Evolutionary conservation across 2,113 vertebrate species (phyloP), one percentile per base, ranked within the genome.

Genomic region (Pan troglodytes): DNA sequence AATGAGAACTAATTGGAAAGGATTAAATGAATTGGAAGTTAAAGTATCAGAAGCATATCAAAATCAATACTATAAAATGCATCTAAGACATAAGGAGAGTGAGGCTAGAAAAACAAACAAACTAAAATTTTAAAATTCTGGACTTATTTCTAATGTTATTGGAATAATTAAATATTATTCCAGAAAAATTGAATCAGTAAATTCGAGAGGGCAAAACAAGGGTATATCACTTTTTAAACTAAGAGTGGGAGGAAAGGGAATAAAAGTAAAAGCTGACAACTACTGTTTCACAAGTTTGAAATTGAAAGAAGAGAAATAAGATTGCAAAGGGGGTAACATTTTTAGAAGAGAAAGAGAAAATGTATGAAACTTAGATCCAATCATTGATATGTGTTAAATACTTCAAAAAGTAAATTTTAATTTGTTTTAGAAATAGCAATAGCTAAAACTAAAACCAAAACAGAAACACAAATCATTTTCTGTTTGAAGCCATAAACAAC

Each of bases 271-370:
- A 93, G 23, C 25, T 67, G 20, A 75, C 91, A 32, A 75, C 8
- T 32, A 38, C 1, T 64, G 48, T 92, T 78, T 92, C 55, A 89
- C 40, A 89, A 87, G 38, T 80, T 92, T 80, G n/a, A 80, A 92
- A 79, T 83, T 80, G 38, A 83, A 92, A 92, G 30, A 32, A 93
- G 38, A 35, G 52, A 88, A 90, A 50, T 61, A 76, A 88, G 16
- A 88, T 38, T 88, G 8, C 32, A 73, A 30, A 83, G 1, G 2
- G 16, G 48, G 9, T 67, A 38, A 87, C 30, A 84, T 52, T 83
- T 94, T 96, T 78, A 84, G 40, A 83, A 78, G 10, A 55, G 80
- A 89, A 88, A 83, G 43, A 48, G 27, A 90, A 59, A 73, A 83
- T 70, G 70, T 88, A 38, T 61, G 22, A 72, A 90, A 48, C 13